Percentiles rank a stretch among this genome's conserved stretches.
phyloP scores from a whole-genome alignment of 2,797 vertebrate genomes.

The Centroberyx gerrardi region DNA sequence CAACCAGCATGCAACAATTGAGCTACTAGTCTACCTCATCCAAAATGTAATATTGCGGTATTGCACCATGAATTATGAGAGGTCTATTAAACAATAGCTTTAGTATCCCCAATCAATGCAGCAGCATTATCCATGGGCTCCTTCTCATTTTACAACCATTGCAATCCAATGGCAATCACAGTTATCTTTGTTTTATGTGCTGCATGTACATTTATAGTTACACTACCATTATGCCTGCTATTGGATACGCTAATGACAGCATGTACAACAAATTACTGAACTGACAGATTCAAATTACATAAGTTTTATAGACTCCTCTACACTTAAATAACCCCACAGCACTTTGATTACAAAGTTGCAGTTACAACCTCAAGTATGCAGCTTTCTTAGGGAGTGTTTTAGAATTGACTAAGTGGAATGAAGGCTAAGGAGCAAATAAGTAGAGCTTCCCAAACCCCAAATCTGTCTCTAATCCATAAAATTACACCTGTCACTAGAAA shows the following conservation, averaged over 20 bases:
- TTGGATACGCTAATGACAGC: conserved; percentile 54
- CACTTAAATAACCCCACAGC: conserved; percentile 58
- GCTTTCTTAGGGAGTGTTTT: conserved; percentile 63
- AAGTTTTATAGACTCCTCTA: conserved; percentile 40
- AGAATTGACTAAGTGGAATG: conserved; percentile 65
- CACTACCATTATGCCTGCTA: conserved; percentile 46
- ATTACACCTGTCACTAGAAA: conserved; percentile 91
- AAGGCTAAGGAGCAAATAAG: conserved; percentile 72
- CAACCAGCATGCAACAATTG: neutral
- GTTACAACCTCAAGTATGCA: conserved; percentile 52
- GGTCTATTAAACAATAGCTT: conserved; percentile 26
- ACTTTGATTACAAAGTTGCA: conserved; percentile 67
- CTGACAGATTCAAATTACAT: conserved; percentile 60
- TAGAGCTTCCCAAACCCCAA: conserved; percentile 65
- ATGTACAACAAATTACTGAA: conserved; percentile 52
- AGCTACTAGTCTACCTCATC: conserved; percentile 2
- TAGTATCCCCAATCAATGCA: neutral
- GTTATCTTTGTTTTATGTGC: conserved; percentile 41
- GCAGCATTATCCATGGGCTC: neutral
- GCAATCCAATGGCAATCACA: conserved; percentile 9
- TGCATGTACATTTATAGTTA: conserved; percentile 26
- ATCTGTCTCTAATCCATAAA: conserved; percentile 86
- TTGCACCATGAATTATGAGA: conserved; percentile 6
- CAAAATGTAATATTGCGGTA: neutral
- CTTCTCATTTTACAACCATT: conserved; percentile 17